Percentiles rank a stretch among this genome's conserved stretches.
Conservation (phyloP, 2,888 invertebrate species). For the Machimus atricapillus region DNA sequence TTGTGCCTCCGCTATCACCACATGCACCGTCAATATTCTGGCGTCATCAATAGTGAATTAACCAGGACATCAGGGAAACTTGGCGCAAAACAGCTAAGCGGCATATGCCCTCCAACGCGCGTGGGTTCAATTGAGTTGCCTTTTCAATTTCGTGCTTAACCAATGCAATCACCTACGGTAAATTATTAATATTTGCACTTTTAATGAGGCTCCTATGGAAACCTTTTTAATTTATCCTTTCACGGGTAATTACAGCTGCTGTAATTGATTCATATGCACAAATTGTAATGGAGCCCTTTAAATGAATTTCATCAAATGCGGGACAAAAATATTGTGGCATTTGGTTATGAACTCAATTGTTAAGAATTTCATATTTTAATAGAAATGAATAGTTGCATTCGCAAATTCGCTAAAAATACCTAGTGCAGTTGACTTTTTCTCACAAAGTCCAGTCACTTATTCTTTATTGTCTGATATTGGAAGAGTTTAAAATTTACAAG, state of each 20-base stretch:
- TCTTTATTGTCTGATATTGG: too few relatives aligned
- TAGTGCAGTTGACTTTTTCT: too few relatives aligned
- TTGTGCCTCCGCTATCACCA: background rate
- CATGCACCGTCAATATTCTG: background rate
- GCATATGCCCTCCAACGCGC: background rate
- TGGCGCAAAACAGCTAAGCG: background rate
- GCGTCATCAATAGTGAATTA: conserved; percentile 14
- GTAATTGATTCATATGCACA: background rate
- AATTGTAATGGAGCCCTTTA: background rate
- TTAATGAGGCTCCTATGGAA: background rate
- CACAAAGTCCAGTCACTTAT: too few relatives aligned
- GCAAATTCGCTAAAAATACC: too few relatives aligned
- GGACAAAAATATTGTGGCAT: background rate
- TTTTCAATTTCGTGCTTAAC: background rate
- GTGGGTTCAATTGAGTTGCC: background rate
- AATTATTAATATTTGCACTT: conserved; percentile 28
- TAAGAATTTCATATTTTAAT: background rate
- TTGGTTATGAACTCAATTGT: background rate
- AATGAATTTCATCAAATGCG: background rate
- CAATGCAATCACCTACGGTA: background rate
- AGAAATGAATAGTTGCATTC: background rate
- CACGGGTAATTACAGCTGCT: background rate
- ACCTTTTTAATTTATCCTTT: background rate
- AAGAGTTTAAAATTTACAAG: too few relatives aligned
- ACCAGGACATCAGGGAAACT: background rate